Base-by-base conservation (phyloP, 1,140 invertebrate genomes). In the Drosophila sturtevanti region DNA sequence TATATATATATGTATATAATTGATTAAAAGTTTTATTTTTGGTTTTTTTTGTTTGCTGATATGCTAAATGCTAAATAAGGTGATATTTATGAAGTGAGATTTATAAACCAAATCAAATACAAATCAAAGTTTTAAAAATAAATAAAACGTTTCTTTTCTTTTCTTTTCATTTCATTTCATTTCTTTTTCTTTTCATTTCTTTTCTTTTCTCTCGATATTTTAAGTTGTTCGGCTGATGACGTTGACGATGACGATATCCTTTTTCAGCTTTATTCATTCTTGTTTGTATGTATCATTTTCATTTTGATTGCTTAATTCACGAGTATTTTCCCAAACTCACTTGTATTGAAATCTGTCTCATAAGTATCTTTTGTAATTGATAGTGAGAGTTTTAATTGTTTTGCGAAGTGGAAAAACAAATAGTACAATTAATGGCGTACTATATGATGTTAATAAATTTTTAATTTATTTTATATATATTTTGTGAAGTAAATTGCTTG, bases 291-390 rank as follows among this genome's bases (percentile, higher is more conserved):
- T 71, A 63, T 62, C 61, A n/a, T 55, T 67, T 78, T 55, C 63
- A 55, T 68, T 62, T 68, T 68, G 63, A 68, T 37, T 51, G 68
- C 63, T 54, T 58, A 35, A 75, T 76, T 89, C 90, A 90, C 90
- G 91, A 91, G 90, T 91, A 84, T 85, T 86, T 90, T 91, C 90
- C 90, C 90, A 91, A 91, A 79, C 77, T 77, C 78, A 89, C 90
- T 91, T 91, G 90, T 79, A 91, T 91, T 91, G 90, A 91, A 91
- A 91, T 91, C 90, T 91, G 90, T 91, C 90, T 91, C 90, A 90
- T 91, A 91, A 91, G 90, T 91, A 91, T 91, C 90, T 91, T 91
- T 91, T 91, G 90, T 91, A 91, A 89, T 89, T 75, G 74, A 65
- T 62, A 81, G 73, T 85, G 73, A 52, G 74, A 69, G 58, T 73